Base-by-base conservation (phyloP, 2,797 vertebrate genomes). In the Epinephelus awoara region DNA sequence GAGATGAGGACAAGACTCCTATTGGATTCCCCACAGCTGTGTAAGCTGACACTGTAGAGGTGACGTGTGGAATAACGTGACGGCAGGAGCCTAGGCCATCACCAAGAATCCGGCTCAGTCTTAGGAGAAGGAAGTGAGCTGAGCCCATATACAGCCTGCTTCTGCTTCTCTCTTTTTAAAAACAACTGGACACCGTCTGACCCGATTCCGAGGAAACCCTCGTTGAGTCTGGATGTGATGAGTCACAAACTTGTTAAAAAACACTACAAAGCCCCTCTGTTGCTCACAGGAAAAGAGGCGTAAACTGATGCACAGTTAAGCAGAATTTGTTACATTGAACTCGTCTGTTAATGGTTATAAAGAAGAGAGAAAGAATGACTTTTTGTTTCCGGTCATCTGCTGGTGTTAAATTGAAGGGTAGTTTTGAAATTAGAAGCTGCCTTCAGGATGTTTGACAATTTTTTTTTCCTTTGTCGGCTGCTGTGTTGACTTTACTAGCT, bases 1-100 rank as follows among this genome's bases (percentile, higher is more conserved):
- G 67, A 72, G 58, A 49, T 61, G 65, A 65, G 69, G 49, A 55
- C 38, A 2, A 15, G 25, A 34, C n/a, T 25, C 59, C 55, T 64
- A 80, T 79, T 82, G 40, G 51, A 34, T 84, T 88, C 67, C 57
- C 27, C 55, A 27, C 72, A 63, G 75, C 58, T 66, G 79, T 80
- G 91, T 88, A 93, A 93, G 2, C 44, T 46, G 86, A 92, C 65
- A 70, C 72, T 0, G 29, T 3, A 2, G 68, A 61, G 67, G 67
- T 76, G 78, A 85, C 67, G 55, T 54, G 46, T 21, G 21, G 46
- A 40, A 70, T 62, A 83, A 89, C 69, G 72, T 89, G 88, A 82
- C 11, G 12, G 50, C 18, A 13, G 63, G 27, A 42, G 65, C 50
- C 61, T 82, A 80, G 67, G 47, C 84, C 62, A 34, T 57, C 6